phyloP scores from a whole-genome alignment of 2,888 invertebrate genomes.

The Drosophila macrothrix region DNA sequence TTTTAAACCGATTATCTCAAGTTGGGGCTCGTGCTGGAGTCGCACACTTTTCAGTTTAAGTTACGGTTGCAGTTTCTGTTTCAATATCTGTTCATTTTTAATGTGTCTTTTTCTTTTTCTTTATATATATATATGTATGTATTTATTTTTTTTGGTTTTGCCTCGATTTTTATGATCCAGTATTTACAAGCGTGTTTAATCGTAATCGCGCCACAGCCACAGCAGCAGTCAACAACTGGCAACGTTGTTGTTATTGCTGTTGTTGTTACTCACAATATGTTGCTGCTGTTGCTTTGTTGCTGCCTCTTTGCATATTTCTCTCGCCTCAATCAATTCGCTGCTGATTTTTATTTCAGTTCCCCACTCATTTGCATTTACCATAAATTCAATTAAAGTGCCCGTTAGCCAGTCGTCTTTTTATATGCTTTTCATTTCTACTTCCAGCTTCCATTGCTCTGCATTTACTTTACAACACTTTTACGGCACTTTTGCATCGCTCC shows the following conservation, averaged over 20 bases:
- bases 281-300: conserved; percentile 31
- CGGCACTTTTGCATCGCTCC: conserved; percentile 19
- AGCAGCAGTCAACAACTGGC: conserved; percentile 34
- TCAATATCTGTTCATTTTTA: conserved; percentile 39
- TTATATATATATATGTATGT: neutral
- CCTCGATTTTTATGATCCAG: conserved; percentile 59
- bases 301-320: conserved; percentile 58
- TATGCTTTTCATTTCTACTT: conserved; percentile 10
- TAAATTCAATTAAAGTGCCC: conserved; percentile 72
- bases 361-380: conserved; percentile 77
- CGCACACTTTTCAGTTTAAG: conserved; percentile 26
- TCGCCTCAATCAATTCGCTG: conserved; percentile 66
- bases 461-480: conserved; percentile 22
- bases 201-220: conserved; percentile 61
- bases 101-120: conserved; percentile 10
- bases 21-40: conserved; percentile 42
- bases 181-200: conserved; percentile 80
- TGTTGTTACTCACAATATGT: conserved; percentile 21
- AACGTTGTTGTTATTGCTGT: conserved; percentile 23
- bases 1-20: conserved; percentile 27
- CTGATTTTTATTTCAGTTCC: conserved; percentile 63
- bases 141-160: conserved; percentile 11
- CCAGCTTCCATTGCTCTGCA: conserved; percentile 25
- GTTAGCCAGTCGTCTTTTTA: conserved; percentile 22
- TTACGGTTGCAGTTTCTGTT: conserved; percentile 35